phyloP scores from a whole-genome alignment of 1,140 invertebrate species.

The Pachyrhynchus sulphureomaculatus region DNA sequence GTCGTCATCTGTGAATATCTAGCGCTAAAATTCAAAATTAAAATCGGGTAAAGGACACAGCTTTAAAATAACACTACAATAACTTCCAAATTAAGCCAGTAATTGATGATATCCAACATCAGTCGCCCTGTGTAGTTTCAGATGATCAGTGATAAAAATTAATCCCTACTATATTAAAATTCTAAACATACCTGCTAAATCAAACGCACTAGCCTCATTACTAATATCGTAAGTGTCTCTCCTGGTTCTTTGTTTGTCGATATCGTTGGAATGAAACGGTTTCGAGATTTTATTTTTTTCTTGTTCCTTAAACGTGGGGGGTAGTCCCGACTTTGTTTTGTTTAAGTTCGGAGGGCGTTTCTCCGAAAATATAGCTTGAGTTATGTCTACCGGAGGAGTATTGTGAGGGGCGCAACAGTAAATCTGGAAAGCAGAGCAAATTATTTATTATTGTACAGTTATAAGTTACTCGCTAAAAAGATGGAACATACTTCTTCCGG shows the following conservation, averaged over 20 bases:
- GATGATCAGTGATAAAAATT: no score
- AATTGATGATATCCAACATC: no score
- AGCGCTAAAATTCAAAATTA: no score
- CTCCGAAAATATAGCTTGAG: constrained; percentile 25
- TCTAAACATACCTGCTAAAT: constrained; percentile 32
- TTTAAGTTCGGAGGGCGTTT: constrained; percentile 31
- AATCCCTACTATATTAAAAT: no score
- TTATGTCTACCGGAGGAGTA: not conserved
- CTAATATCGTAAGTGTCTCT: constrained; percentile 40
- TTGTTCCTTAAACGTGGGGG: constrained; percentile 3
- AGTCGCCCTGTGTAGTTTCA: no score
- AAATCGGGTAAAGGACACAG: no score
- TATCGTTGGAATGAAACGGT: constrained; percentile 46
- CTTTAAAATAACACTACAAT: no score
- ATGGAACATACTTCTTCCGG: no score
- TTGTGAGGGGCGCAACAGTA: constrained; percentile 43
- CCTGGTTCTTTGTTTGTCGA: constrained; percentile 45
- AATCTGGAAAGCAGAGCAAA: constrained; percentile 30
- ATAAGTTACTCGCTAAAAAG: no score
- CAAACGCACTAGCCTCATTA: constrained; percentile 40
- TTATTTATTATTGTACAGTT: no score
- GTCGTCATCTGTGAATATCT: no score
- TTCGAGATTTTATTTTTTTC: constrained; percentile 44
- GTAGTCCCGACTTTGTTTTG: constrained; percentile 29
- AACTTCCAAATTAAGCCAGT: no score